Evolutionary conservation across 2,888 invertebrate species (phyloP).

Genomic region (Axea sp.): DNA sequence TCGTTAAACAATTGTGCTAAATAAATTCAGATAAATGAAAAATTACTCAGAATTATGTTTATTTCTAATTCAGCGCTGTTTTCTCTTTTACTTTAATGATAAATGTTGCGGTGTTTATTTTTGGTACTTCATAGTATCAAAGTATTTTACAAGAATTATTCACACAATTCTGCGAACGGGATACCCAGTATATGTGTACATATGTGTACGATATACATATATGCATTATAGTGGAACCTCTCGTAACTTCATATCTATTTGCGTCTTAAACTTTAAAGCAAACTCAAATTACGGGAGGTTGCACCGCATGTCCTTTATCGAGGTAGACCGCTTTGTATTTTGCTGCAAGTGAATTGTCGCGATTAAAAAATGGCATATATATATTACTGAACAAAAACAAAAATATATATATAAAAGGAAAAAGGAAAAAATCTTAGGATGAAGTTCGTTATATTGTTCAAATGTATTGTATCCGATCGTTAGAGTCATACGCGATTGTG

Average conservation of each 20-base stretch:
- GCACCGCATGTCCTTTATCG: slow-evolving; percentile 7
- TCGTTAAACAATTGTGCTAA: too few species aligned
- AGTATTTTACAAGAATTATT: too few species aligned
- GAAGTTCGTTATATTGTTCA: slow-evolving; percentile 55
- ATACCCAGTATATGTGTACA: slow-evolving; percentile 36
- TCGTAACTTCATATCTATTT: neutral
- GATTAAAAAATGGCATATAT: slow-evolving; percentile 23
- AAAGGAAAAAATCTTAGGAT: slow-evolving; percentile 21
- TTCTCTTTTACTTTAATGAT: too few species aligned
- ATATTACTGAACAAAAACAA: slow-evolving; percentile 27
- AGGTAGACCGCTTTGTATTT: slow-evolving; percentile 54
- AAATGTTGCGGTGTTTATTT: too few species aligned
- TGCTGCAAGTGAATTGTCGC: slow-evolving; percentile 58
- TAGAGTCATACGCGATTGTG: slow-evolving; percentile 42
- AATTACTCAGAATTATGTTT: too few species aligned
- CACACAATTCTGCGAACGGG: slow-evolving; percentile 4
- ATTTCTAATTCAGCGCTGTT: too few species aligned
- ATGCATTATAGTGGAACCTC: slow-evolving; percentile 22
- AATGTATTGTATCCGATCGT: slow-evolving; percentile 52
- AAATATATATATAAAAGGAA: slow-evolving; percentile 19
- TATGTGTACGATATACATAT: slow-evolving; percentile 32
- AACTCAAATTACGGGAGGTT: slow-evolving; percentile 4
- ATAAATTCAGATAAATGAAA: too few species aligned
- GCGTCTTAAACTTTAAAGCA: neutral
- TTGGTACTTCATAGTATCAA: too few species aligned